Evolutionary conservation across 2,113 vertebrate genomes (phyloP).

Genomic region (Callionymus lyra): DNA sequence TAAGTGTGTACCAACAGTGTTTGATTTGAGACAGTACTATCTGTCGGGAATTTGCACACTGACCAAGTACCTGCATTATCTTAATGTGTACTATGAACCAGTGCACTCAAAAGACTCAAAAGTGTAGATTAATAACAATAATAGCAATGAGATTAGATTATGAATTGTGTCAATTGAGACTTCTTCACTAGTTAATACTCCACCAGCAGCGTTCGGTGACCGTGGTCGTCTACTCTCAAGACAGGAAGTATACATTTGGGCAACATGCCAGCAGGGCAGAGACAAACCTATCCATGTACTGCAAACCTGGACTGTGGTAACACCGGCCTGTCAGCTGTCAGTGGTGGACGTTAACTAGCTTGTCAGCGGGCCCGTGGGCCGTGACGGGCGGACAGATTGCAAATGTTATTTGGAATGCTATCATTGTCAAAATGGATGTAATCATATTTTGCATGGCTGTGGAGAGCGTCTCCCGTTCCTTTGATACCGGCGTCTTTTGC

Average conservation of each 20-base stretch:
- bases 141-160: too few relatives aligned
- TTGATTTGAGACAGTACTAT: too few relatives aligned
- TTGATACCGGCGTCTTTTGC: slow-evolving; percentile 22
- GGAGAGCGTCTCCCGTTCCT: slow-evolving; percentile 31
- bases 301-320: slow-evolving; percentile 28
- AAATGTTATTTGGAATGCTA: slow-evolving; percentile 47
- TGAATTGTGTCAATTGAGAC: too few relatives aligned
- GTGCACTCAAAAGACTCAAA: too few relatives aligned
- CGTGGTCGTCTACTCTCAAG: slow-evolving; percentile 4
- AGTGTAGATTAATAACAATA: too few relatives aligned
- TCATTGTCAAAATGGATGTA: slow-evolving; percentile 47
- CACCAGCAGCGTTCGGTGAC: neutral
- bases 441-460: slow-evolving; percentile 36
- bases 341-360: slow-evolving; percentile 37
- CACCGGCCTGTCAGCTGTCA: slow-evolving; percentile 48
- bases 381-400: slow-evolving; percentile 54
- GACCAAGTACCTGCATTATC: too few relatives aligned
- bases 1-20: too few relatives aligned
- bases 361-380: slow-evolving; percentile 39
- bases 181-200: too few relatives aligned
- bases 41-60: too few relatives aligned
- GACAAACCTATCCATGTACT: slow-evolving; percentile 9
- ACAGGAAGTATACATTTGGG: slow-evolving; percentile 6
- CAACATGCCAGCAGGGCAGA: slow-evolving; percentile 8
- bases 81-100: too few relatives aligned